Base-by-base conservation (phyloP, 2,888 invertebrate species). In the Molanna angustata region DNA sequence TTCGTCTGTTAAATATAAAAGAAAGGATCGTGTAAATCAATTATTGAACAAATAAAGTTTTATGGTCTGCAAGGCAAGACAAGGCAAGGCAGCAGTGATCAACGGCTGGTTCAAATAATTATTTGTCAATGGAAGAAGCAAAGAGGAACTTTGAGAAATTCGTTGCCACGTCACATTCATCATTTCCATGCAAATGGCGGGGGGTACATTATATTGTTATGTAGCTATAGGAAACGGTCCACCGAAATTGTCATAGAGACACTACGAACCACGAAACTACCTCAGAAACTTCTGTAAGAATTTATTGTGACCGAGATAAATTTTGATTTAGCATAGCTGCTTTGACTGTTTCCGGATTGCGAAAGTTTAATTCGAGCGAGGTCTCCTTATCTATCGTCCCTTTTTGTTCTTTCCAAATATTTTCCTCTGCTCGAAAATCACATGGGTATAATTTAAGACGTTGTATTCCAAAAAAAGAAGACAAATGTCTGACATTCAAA, bases 311-410 rank as follows among this genome's bases (percentile, higher is more conserved):
- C 21, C 46, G 35, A 52, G 52, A 52, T 52, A 52, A 52, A 52
- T 52, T 52, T 52, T 52, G 52, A 52, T 52, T 52, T 47, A 52
- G 46, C 27, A 44, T 44, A 37, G 46, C 35, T 32, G 46, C 35
- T 52, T 52, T 52, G 52, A 52, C 52, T 52, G 46, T 47, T 52
- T 46, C 32, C 31, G 45, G 46, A 52, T 52, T 52, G 52, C 21
- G 22, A 52, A 52, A 52, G 52, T 52, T 52, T 52, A 52, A 52
- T 52, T 52, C 45, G 46, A 52, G 32, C 22, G 20, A 21, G 16
- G 39, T 40, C 19, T 39, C 41, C 49, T 49, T 49, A 49, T 49
- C 49, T 49, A 21, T 16, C n/a, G 49, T 42, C 41, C 21, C 33
- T 40, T 40, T 49, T 41, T 22, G 19, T 49, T 42, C 33, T 31